These are phyloP conservation scores for Octonoba sinensis DNA, from an alignment of 2,888 invertebrate genomes.

Conservation along the genomic window DNA sequence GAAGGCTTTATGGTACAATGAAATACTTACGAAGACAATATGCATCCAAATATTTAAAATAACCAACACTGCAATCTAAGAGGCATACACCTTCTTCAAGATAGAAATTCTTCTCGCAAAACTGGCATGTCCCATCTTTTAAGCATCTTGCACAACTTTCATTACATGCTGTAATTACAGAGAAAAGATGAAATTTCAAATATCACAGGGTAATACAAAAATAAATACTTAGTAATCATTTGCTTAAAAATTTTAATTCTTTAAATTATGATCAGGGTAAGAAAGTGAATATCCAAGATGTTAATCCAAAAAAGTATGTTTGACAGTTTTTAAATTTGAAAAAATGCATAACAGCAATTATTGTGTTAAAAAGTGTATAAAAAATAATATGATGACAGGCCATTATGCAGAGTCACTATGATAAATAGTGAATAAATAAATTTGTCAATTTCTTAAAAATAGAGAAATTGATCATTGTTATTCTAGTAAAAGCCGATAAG, in stretches of 20 bases:
- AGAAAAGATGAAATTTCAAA: neutral
- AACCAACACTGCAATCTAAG: slow-evolving; percentile 36
- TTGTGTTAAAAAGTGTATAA: too few species aligned
- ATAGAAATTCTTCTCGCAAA: slow-evolving; percentile 38
- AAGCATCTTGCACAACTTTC: slow-evolving; percentile 54
- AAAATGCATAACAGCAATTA: neutral
- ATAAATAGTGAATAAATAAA: too few species aligned
- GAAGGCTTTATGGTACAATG: neutral
- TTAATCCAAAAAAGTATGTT: neutral
- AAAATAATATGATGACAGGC: too few species aligned
- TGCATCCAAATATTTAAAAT: slow-evolving; percentile 46
- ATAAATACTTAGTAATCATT: neutral
- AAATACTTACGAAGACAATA: slow-evolving; percentile 48
- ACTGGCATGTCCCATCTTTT: slow-evolving; percentile 51
- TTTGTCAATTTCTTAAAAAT: too few species aligned
- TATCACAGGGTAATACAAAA: neutral
- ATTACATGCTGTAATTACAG: slow-evolving; percentile 37
- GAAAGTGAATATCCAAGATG: neutral
- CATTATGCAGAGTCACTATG: too few species aligned
- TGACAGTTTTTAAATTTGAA: neutral
- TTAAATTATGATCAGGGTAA: too few species aligned
- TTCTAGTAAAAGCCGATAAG: too few species aligned
- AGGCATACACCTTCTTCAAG: slow-evolving; percentile 44
- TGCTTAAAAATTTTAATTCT: too few species aligned
- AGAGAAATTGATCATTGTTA: too few species aligned